Evolutionary conservation across 1,140 invertebrate species (phyloP), one percentile per base, ranked within the genome.

Genomic region (Schlechtendalia chinensis): DNA sequence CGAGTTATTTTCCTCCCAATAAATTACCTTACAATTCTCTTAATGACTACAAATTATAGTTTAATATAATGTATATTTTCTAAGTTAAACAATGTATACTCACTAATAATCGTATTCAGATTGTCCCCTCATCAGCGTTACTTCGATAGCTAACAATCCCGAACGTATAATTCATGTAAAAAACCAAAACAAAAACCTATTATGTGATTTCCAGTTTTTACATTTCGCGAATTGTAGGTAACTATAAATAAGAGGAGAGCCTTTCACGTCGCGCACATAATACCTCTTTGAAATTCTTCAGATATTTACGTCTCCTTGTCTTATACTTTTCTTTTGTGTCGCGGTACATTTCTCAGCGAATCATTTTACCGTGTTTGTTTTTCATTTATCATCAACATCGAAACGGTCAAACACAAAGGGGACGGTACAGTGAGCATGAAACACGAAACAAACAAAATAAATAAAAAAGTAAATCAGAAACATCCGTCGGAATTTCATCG

Each of bases 261-360:
- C 65, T 45, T 69, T 69, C 65, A 17, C 39, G 65, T 45, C 5
- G 19, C 39, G 29, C n/a, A 47, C 22, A 69, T 17, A 50, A 69
- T 50, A 27, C 39, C 65, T 69, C 22, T 22, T 16, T 69, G n/a
- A 69, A 69, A 50, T 50, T 69, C 22, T 69, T 47, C 22, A 47
- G 67, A 47, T 69, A 69, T 69, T 69, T 69, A 69, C 67, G 22
- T 69, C 67, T 50, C 22, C 67, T 69, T 39, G 63, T 67, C 11
- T 67, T 39, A 17, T 69, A 39, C 8, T 50, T 69, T 50, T 69
- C 67, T 69, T 69, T 69, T 69, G 67, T 69, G 67, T 8, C 32
- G 32, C 32, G 67, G 67, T 69, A 24, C 22, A 50, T 50, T 50
- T 69, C 50, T 69, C 50, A 69, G 67, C 24, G 39, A 69, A 50